Percentiles rank a stretch among this genome's conserved stretches.
These are phyloP conservation scores for Paralichthys olivaceus DNA, from an alignment of 2,113 vertebrate species.

Conservation along the genomic window DNA sequence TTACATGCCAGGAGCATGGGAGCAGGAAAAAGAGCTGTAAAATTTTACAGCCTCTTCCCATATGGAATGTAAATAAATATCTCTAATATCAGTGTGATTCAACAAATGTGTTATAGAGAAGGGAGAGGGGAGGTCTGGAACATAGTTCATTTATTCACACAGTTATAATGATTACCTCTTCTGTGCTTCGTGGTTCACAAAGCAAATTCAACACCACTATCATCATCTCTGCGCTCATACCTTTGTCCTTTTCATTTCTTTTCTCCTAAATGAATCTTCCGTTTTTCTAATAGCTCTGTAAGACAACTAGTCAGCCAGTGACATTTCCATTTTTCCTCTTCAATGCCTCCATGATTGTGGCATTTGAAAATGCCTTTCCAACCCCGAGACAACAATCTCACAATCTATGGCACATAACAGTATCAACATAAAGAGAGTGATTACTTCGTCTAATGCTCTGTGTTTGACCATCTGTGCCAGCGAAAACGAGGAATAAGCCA, in stretches of 20 bases:
- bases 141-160: conserved; percentile 57
- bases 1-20: conserved; percentile 76
- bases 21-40: conserved; percentile 67
- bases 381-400: conserved; percentile 71
- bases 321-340: conserved; percentile 81
- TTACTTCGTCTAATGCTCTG: conserved; percentile 42
- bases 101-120: conserved; percentile 54
- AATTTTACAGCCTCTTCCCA: conserved; percentile 69
- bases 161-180: conserved; percentile 55
- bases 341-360: conserved; percentile 76
- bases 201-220: conserved; percentile 57
- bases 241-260: conserved; percentile 70
- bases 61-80: conserved; percentile 84
- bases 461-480: conserved; percentile 21
- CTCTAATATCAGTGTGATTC: conserved; percentile 58
- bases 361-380: conserved; percentile 78
- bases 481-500: conserved; percentile 8
- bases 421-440: conserved; percentile 69
- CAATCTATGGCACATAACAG: conserved; percentile 73
- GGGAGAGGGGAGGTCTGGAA: conserved; percentile 19
- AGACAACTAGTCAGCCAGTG: conserved; percentile 80
- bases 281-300: conserved; percentile 75
- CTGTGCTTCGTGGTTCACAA: conserved; percentile 56
- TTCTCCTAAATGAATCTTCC: conserved; percentile 74
- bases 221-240: conserved; percentile 59